Conservation (phyloP, 2,797 vertebrate genomes). For the Catamblyrhynchus diadema region DNA sequence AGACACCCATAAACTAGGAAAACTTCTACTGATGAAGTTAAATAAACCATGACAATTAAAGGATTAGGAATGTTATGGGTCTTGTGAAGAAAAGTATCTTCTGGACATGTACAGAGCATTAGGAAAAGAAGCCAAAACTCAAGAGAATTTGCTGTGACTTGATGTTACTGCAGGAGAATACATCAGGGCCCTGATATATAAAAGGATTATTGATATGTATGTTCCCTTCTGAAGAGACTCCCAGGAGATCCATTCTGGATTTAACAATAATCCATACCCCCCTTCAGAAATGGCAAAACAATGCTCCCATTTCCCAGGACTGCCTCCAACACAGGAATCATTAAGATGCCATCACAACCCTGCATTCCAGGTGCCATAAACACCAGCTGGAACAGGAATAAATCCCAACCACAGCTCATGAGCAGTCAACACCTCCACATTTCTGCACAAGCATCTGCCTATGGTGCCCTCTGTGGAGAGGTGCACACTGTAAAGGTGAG, state of each 20-base stretch:
- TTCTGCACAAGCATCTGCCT: not conserved
- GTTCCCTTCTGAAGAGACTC: slow-evolving; percentile 58
- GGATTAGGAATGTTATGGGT: not conserved
- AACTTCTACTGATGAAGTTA: not conserved
- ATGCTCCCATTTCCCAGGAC: slow-evolving; percentile 48
- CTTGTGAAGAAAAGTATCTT: not conserved
- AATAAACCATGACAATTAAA: not conserved
- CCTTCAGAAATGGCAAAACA: slow-evolving; percentile 40
- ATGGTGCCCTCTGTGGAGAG: fast-evolving
- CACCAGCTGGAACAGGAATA: slow-evolving; percentile 45
- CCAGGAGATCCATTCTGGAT: slow-evolving; percentile 61
- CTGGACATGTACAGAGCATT: not conserved
- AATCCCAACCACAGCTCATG: slow-evolving; percentile 47
- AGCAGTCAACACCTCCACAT: slow-evolving; percentile 3
- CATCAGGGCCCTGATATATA: slow-evolving; percentile 12
- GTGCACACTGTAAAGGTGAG: not conserved
- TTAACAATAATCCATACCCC: slow-evolving; percentile 68
- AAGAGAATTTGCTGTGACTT: slow-evolving; percentile 35
- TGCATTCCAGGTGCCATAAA: slow-evolving; percentile 1
- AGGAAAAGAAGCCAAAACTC: not conserved
- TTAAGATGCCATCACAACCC: slow-evolving; percentile 21
- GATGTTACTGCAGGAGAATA: slow-evolving; percentile 43
- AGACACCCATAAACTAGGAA: not conserved
- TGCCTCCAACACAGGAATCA: slow-evolving; percentile 27
- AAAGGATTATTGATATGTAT: slow-evolving; percentile 46